These are phyloP conservation scores for Spondyliosoma cantharus DNA, from an alignment of 2,797 vertebrate species.

Conservation along the genomic window DNA sequence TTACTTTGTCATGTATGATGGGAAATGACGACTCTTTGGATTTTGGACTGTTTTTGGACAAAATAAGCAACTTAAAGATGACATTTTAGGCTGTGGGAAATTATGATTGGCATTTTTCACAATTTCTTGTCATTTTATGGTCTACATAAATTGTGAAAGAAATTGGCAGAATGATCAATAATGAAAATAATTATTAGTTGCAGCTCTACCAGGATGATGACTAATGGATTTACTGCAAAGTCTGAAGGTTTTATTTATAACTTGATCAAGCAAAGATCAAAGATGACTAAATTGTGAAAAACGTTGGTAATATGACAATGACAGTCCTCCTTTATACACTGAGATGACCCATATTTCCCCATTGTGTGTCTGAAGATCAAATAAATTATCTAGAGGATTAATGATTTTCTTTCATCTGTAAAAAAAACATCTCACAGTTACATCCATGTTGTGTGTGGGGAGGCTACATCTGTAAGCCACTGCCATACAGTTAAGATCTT, in stretches of 20 bases:
- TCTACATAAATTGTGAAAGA: too few relatives aligned
- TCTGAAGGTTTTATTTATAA: background rate
- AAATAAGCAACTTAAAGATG: too few relatives aligned
- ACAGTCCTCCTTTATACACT: background rate
- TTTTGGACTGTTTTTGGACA: too few relatives aligned
- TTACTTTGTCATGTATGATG: too few relatives aligned
- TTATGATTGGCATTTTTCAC: too few relatives aligned
- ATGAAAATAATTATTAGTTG: too few relatives aligned
- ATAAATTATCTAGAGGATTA: conserved; percentile 39
- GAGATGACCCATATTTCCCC: conserved; percentile 38
- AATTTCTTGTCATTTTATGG: too few relatives aligned
- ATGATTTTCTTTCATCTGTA: conserved; percentile 23
- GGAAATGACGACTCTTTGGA: too few relatives aligned
- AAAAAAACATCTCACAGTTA: conserved; percentile 16
- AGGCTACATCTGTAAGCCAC: conserved; percentile 40
- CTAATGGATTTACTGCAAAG: background rate
- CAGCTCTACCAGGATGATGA: too few relatives aligned
- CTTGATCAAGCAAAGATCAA: background rate
- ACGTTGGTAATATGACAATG: background rate
- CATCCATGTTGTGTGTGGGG: conserved; percentile 35
- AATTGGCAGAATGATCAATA: too few relatives aligned
- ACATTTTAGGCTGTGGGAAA: too few relatives aligned
- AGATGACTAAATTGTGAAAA: background rate
- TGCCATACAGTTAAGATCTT: conserved; percentile 27
- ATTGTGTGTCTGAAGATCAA: conserved; percentile 27